Evolutionary conservation across 2,113 vertebrate genomes (phyloP).

Genomic region (Bettongia penicillata): DNA sequence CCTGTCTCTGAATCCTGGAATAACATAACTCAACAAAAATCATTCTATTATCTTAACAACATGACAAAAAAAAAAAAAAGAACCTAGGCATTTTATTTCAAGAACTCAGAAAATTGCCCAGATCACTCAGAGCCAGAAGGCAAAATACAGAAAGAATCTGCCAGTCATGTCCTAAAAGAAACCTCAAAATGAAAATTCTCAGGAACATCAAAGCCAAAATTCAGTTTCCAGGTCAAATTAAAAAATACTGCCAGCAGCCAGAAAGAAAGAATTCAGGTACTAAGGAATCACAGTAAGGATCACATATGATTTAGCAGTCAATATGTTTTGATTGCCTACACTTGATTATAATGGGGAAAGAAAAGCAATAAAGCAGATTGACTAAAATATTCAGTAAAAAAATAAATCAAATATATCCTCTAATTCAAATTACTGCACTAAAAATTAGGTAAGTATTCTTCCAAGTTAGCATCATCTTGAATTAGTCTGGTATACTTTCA

Average conservation of each 20-base stretch:
- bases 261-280: background rate
- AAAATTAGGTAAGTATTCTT: background rate
- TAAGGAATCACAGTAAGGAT: background rate
- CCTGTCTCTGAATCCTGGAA: background rate
- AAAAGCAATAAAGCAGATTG: background rate
- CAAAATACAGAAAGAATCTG: background rate
- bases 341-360: background rate
- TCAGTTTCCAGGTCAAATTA: background rate
- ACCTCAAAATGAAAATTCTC: background rate
- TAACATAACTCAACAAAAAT: background rate
- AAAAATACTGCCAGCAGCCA: background rate
- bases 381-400: background rate
- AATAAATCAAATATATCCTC: too few relatives aligned
- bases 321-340: background rate
- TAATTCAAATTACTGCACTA: too few relatives aligned
- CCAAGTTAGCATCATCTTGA: background rate
- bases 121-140: background rate
- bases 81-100: background rate
- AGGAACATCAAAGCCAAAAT: background rate
- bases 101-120: background rate
- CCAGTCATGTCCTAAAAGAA: background rate
- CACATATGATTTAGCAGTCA: background rate
- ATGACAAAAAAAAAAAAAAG: background rate
- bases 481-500: background rate
- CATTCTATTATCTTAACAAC: background rate